These are phyloP conservation scores for Ectropis crepuscularia DNA, from an alignment of 2,888 invertebrate genomes.

Conservation along the genomic window DNA sequence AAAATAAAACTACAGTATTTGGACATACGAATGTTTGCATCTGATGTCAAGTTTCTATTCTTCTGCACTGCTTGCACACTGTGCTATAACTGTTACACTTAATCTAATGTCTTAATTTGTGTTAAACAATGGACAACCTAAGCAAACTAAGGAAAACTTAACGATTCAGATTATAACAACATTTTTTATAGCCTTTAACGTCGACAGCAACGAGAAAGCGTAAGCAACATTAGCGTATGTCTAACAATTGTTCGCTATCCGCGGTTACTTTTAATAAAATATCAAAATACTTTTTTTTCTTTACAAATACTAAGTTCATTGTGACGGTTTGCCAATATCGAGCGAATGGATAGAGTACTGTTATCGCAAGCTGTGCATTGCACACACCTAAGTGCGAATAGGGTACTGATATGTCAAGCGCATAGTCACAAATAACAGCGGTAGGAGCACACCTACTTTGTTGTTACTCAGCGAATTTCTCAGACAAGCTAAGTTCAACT, in stretches of 20 bases:
- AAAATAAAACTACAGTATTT: too few relatives aligned
- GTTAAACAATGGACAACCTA: slow-evolving; percentile 42
- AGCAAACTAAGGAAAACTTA: slow-evolving; percentile 49
- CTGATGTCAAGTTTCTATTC: not conserved
- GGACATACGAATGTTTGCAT: not conserved
- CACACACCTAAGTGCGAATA: slow-evolving; percentile 70
- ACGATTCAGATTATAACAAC: slow-evolving; percentile 45
- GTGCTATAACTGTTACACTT: slow-evolving; percentile 26
- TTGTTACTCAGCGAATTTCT: slow-evolving; percentile 20
- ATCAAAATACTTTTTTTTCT: slow-evolving; percentile 63
- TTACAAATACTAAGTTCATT: slow-evolving; percentile 62
- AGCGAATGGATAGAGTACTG: slow-evolving; percentile 65
- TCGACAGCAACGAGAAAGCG: slow-evolving; percentile 74
- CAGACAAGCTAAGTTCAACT: slow-evolving; percentile 8
- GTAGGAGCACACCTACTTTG: slow-evolving; percentile 29
- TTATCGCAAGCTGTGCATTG: slow-evolving; percentile 73
- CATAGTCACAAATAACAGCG: slow-evolving; percentile 42
- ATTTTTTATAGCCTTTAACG: slow-evolving; percentile 43
- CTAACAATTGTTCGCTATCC: slow-evolving; percentile 46
- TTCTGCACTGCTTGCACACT: slow-evolving; percentile 20
- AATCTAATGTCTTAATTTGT: slow-evolving; percentile 43
- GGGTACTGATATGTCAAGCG: slow-evolving; percentile 68
- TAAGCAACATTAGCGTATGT: slow-evolving; percentile 72
- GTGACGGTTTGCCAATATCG: slow-evolving; percentile 84
- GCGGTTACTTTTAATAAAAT: slow-evolving; percentile 48